Conservation (phyloP, 2,113 vertebrate genomes). For the Rhagologus leucostigma region DNA sequence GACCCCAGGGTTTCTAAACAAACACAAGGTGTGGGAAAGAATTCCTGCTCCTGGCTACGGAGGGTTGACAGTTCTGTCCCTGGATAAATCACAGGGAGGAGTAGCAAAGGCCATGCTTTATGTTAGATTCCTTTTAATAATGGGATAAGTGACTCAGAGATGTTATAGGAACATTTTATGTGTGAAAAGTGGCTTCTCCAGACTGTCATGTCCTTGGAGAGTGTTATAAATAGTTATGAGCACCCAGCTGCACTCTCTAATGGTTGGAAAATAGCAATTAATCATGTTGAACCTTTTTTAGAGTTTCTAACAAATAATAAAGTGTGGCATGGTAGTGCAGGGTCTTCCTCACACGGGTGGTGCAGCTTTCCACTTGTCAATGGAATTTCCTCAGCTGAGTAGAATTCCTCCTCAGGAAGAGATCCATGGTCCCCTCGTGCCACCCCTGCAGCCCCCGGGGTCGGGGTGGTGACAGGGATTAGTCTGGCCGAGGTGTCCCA, state of each 20-base stretch:
- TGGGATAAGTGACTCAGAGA: background rate
- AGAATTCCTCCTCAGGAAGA: background rate
- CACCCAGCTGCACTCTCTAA: conserved; percentile 4
- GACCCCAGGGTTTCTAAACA: background rate
- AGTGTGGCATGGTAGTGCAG: background rate
- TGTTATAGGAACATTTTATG: background rate
- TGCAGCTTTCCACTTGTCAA: background rate
- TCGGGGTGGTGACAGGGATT: background rate
- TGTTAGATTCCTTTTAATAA: background rate
- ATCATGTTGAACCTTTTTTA: background rate
- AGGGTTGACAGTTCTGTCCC: background rate
- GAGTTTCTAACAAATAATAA: background rate
- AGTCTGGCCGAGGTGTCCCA: background rate
- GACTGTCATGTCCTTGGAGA: conserved; percentile 11
- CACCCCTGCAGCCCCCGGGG: background rate
- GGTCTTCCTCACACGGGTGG: background rate
- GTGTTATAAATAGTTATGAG: conserved; percentile 6
- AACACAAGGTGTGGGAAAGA: background rate
- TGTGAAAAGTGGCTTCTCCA: conserved; percentile 14
- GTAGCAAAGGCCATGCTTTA: background rate
- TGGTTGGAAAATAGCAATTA: conserved; percentile 8
- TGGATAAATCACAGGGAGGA: background rate
- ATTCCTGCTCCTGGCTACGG: background rate
- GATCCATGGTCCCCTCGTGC: background rate
- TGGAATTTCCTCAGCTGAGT: background rate